Evolutionary conservation across 2,113 vertebrate species (phyloP), one percentile per base, ranked within the genome.

Genomic region (Thomomys bottae): DNA sequence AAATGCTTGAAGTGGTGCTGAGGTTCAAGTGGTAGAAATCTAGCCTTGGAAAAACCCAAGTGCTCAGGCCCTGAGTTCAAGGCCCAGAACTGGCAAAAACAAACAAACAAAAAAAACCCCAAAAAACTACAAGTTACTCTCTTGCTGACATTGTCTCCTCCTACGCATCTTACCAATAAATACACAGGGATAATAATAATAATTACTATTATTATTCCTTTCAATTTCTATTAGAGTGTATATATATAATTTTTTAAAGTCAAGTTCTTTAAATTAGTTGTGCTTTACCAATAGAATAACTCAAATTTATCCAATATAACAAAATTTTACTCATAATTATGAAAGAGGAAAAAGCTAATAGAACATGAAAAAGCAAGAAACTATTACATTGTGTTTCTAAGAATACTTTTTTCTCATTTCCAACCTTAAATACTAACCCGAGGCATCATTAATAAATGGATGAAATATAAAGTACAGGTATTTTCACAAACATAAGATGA

Each of bases 281-380:
- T 14, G n/a, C 17, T 90, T 89, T 42, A 67, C 68, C 63, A 20
- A 66, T 2, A 75, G 32, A 83, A 89, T 45, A 54, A 87, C 68
- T 86, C 59, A 70, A 11, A 72, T 59, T 87, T 89, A 77, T 28
- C 40, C 83, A 21, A 81, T 54, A 91, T 87, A 87, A 88, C 80
- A 54, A 91, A 73, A 24, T 63, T 95, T 94, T 75, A 75, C 24
- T 89, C 63, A 66, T 54, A 84, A 70, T 10, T 10, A 64, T n/a
- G 21, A 54, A 30, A 91, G 26, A 24, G 12, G 15, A 3, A 67
- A n/a, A 61, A 71, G 18, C 32, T 26, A 71, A 70, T 63, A 8
- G 7, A 66, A 72, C 42, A 77, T 6, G 18, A 87, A 84, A 83
- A 78, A 59, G 15, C 11, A 54, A 38, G 67, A 70, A 75, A 88